phyloP scores from a whole-genome alignment of 2,888 invertebrate genomes.

The Limenitis camilla region DNA sequence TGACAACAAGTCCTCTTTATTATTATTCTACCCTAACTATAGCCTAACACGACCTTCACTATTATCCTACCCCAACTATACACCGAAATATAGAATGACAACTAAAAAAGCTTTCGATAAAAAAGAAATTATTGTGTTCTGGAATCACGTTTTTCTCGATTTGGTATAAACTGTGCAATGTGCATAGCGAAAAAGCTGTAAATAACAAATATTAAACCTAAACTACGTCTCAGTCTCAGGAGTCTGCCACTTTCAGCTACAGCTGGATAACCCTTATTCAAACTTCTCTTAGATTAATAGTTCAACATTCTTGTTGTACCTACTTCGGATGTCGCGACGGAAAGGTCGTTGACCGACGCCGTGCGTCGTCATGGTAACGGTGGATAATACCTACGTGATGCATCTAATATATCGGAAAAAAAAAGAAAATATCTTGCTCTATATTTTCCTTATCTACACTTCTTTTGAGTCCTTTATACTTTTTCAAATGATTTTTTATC shows the following conservation, averaged over 20 bases:
- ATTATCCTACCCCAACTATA: too few species aligned
- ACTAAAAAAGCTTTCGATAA: too few species aligned
- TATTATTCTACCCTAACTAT: too few species aligned
- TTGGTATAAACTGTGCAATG: too few species aligned
- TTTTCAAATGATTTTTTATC: too few species aligned
- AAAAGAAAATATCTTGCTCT: not conserved
- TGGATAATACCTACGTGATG: constrained; percentile 45
- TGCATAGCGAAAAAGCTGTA: too few species aligned
- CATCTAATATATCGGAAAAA: constrained; percentile 14
- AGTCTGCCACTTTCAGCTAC: constrained; percentile 26
- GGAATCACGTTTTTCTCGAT: too few species aligned
- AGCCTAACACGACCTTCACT: too few species aligned
- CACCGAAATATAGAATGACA: too few species aligned
- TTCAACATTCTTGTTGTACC: constrained; percentile 56
- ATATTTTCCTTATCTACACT: not conserved
- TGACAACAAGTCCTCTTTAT: too few species aligned
- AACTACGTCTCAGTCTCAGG: not conserved
- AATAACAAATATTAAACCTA: not conserved
- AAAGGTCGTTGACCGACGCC: constrained; percentile 66
- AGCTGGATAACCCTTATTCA: constrained; percentile 42
- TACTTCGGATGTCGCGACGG: constrained; percentile 56
- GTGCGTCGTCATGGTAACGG: constrained; percentile 56
- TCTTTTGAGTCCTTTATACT: too few species aligned
- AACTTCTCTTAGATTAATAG: constrained; percentile 50
- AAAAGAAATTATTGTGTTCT: too few species aligned